Evolutionary conservation across 2,797 vertebrate species (phyloP).

Genomic region (Hemibagrus guttatus): DNA sequence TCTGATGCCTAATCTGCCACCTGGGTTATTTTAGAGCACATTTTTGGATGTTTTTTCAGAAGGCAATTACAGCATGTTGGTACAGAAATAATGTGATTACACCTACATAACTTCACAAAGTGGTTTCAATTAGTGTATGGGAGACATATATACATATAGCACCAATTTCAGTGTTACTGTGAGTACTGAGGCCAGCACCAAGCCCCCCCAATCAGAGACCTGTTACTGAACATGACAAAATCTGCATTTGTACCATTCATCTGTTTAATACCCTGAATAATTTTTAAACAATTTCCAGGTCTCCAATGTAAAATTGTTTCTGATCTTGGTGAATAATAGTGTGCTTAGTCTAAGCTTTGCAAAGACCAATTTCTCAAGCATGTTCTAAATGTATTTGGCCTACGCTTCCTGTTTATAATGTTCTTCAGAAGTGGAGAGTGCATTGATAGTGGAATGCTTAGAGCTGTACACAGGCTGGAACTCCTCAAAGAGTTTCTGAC

Average conservation of each 20-base stretch:
- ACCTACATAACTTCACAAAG: background rate
- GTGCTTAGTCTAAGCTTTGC: conserved; percentile 37
- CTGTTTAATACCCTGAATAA: conserved; percentile 74
- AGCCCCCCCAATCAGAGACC: background rate
- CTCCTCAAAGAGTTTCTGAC: conserved; percentile 55
- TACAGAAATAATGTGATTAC: background rate
- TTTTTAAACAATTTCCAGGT: conserved; percentile 75
- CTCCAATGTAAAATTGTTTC: conserved; percentile 68
- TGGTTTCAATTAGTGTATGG: background rate
- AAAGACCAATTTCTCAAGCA: conserved; percentile 56
- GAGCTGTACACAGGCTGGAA: conserved; percentile 58
- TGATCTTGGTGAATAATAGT: conserved; percentile 68
- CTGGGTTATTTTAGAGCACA: background rate
- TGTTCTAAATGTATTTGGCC: conserved; percentile 64
- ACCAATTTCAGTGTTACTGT: background rate
- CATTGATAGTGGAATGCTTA: conserved; percentile 61
- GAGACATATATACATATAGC: background rate
- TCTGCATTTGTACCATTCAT: conserved; percentile 67
- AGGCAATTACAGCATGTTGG: background rate
- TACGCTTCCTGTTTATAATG: conserved; percentile 69
- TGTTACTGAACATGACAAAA: conserved; percentile 54
- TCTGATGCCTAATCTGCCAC: background rate
- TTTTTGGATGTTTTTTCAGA: background rate
- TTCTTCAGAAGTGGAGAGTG: conserved; percentile 53
- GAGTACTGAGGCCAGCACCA: background rate